Evolutionary conservation across 2,797 vertebrate genomes (phyloP).

Genomic region (Menidia menidia): DNA sequence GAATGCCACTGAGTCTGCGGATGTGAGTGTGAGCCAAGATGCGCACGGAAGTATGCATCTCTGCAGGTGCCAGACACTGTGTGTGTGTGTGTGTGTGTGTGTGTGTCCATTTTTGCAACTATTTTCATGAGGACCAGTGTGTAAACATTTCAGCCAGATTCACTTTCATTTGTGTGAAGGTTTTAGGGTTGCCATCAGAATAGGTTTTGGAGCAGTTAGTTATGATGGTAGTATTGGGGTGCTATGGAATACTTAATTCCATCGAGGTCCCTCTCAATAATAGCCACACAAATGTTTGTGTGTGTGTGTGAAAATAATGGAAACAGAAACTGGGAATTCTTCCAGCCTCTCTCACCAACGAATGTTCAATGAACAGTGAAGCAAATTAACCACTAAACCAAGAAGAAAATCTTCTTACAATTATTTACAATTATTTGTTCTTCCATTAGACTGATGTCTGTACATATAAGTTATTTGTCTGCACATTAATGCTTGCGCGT

Average conservation of each 20-base stretch:
- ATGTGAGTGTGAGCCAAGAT: slow-evolving; percentile 61
- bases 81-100: slow-evolving; percentile 1
- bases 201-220: background rate
- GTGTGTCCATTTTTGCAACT: background rate
- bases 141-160: background rate
- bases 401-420: background rate
- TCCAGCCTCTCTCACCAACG: slow-evolving; percentile 1
- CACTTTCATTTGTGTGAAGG: background rate
- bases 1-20: slow-evolving; percentile 56
- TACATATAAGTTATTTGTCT: background rate
- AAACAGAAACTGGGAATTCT: slow-evolving; percentile 19
- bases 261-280: background rate
- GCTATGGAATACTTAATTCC: background rate
- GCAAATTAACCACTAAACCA: slow-evolving; percentile 2
- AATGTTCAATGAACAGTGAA: slow-evolving; percentile 23
- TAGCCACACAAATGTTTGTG: background rate
- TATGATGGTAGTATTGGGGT: background rate
- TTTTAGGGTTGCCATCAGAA: background rate
- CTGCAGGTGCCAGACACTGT: slow-evolving; percentile 53
- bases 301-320: background rate
- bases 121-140: slow-evolving; percentile 8
- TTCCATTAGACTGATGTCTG: background rate
- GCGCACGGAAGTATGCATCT: slow-evolving; percentile 43
- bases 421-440: slow-evolving; percentile 1
- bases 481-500: slow-evolving; percentile 6